phyloP scores from a whole-genome alignment of 2,113 vertebrate genomes.

The Mixornis gularis region DNA sequence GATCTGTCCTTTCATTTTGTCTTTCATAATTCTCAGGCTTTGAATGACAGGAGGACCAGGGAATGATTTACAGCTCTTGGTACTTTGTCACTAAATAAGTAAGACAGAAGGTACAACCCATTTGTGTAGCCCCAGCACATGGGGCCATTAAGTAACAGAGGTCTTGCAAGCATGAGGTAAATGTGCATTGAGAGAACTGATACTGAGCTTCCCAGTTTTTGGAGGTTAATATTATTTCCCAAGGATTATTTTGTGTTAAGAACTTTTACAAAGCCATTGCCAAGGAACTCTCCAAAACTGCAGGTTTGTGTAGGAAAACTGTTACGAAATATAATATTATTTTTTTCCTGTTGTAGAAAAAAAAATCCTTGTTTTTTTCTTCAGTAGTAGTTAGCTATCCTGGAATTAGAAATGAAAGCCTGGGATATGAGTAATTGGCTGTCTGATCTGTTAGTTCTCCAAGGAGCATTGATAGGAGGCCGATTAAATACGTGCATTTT shows the following conservation, averaged over 20 bases:
- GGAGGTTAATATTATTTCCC: background rate
- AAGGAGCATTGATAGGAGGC: background rate
- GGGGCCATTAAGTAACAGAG: background rate
- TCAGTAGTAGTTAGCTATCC: background rate
- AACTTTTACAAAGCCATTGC: background rate
- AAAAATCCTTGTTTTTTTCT: background rate
- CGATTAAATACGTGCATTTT: background rate
- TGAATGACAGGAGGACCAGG: background rate
- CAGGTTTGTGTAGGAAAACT: background rate
- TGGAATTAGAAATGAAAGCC: background rate
- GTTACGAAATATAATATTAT: background rate
- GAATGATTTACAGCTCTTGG: background rate
- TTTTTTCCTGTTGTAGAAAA: background rate
- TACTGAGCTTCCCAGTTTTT: background rate
- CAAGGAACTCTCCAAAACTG: background rate
- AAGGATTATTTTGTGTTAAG: background rate
- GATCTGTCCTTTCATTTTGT: background rate
- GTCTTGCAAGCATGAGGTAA: background rate
- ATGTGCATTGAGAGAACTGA: background rate
- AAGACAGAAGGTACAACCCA: background rate
- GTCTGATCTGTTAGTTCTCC: background rate
- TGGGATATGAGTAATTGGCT: accelerated
- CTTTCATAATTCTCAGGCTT: background rate
- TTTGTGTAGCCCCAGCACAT: background rate
- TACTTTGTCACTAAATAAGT: background rate